Evolutionary conservation across 1,140 invertebrate species (phyloP).

Genomic region (Phortica variegata): DNA sequence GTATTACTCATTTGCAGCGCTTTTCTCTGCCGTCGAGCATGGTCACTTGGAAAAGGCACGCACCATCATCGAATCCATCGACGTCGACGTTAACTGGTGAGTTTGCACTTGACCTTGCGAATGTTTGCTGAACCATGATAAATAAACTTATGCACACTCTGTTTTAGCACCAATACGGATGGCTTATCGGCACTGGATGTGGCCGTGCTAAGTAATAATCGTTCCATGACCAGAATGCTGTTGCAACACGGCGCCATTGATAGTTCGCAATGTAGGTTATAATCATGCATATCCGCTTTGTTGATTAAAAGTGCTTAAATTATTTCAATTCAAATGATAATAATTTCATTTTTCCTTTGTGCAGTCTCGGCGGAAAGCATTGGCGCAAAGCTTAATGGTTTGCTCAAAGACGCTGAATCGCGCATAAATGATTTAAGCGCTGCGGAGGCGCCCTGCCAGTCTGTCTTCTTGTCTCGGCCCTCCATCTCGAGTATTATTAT

Average conservation of each 20-base stretch:
- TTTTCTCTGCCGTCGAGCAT: conserved; percentile 91
- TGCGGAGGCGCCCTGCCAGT: conserved; percentile 39
- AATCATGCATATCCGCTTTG: conserved; percentile 44
- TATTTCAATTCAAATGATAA: conserved; percentile 54
- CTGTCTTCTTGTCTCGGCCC: conserved; percentile 43
- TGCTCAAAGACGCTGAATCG: conserved; percentile 79
- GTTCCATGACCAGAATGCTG: conserved; percentile 82
- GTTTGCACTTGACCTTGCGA: conserved; percentile 12
- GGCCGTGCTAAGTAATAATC: conserved; percentile 84
- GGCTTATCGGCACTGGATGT: conserved; percentile 87
- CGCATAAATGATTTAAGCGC: conserved; percentile 72
- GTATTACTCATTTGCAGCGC: conserved; percentile 64
- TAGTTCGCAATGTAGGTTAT: conserved; percentile 81
- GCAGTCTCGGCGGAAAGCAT: conserved; percentile 73
- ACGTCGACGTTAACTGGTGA: conserved; percentile 91
- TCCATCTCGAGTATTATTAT: conserved; percentile 57
- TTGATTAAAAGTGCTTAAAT: conserved; percentile 65
- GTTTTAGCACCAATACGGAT: conserved; percentile 77
- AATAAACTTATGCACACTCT: not conserved
- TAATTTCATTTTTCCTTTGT: conserved; percentile 41
- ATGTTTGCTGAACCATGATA: conserved; percentile 1
- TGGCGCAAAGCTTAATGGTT: conserved; percentile 70
- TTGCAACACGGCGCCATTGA: conserved; percentile 85
- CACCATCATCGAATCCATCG: conserved; percentile 84
- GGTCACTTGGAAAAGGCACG: conserved; percentile 87